phyloP scores from a whole-genome alignment of 1,140 invertebrate species.

The Orius insidiosus region DNA sequence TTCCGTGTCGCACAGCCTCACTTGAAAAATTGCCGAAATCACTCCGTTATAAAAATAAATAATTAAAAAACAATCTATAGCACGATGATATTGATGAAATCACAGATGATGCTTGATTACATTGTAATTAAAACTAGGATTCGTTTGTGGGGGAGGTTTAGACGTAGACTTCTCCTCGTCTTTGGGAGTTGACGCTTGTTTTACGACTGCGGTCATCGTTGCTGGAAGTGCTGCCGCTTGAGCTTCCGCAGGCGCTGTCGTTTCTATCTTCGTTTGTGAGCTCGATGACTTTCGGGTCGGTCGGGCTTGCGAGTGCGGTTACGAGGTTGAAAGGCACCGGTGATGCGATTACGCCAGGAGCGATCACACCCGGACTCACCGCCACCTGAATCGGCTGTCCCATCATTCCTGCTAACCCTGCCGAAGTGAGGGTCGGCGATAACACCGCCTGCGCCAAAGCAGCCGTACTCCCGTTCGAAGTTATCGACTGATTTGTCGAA shows the following conservation, averaged over 20 bases:
- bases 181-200: constrained; percentile 29
- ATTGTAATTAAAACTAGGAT: background rate
- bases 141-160: constrained; percentile 19
- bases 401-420: constrained; percentile 38
- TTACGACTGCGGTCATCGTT: constrained; percentile 26
- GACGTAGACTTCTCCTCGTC: constrained; percentile 33
- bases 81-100: too few species aligned
- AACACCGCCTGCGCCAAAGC: constrained; percentile 42
- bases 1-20: too few species aligned
- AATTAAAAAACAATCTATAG: too few species aligned
- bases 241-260: constrained; percentile 24
- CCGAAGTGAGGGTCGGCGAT: constrained; percentile 34
- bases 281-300: constrained; percentile 21
- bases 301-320: constrained; percentile 14
- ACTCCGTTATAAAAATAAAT: too few species aligned
- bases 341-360: background rate
- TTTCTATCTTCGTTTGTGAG: constrained; percentile 22
- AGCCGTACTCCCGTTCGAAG: constrained; percentile 44
- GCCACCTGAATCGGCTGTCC: constrained; percentile 22
- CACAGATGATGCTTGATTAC: background rate
- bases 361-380: constrained; percentile 24
- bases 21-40: too few species aligned
- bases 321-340: constrained; percentile 2
- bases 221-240: constrained; percentile 22
- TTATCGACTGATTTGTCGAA: constrained; percentile 30